Conservation (phyloP, 2,797 vertebrate species). For the Poliocrania exsul region DNA sequence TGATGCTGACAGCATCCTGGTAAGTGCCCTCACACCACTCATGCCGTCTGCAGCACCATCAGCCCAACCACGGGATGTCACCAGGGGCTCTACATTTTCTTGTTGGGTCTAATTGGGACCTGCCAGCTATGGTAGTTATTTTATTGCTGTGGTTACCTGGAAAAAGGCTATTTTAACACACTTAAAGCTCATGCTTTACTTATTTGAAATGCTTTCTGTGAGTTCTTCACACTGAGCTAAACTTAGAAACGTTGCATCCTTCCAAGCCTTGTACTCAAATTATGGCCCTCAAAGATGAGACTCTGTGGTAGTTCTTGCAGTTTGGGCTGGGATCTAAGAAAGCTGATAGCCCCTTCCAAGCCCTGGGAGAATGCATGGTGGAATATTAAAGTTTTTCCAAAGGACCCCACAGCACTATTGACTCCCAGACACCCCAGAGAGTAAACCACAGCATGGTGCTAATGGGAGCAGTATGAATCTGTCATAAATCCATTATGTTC, state of each 20-base stretch:
- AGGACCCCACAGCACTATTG: not conserved
- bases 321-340: not conserved
- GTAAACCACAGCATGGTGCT: not conserved
- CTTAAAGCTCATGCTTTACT: not conserved
- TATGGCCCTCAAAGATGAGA: not conserved
- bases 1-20: not conserved
- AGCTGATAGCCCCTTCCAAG: not conserved
- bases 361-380: not conserved
- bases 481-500: not conserved
- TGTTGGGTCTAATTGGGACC: not conserved
- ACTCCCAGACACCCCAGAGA: not conserved
- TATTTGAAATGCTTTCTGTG: not conserved
- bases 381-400: not conserved
- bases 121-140: not conserved
- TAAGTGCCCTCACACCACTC: not conserved
- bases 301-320: not conserved
- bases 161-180: not conserved
- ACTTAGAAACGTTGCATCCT: not conserved
- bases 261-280: not conserved
- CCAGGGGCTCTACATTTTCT: not conserved
- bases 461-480: not conserved
- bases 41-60: not conserved
- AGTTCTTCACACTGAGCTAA: not conserved
- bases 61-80: rapidly evolving
- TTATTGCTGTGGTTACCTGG: not conserved